Percentiles rank a stretch among this genome's conserved stretches.
phyloP scores from a whole-genome alignment of 2,113 vertebrate genomes.

The Halcyon malimbica region DNA sequence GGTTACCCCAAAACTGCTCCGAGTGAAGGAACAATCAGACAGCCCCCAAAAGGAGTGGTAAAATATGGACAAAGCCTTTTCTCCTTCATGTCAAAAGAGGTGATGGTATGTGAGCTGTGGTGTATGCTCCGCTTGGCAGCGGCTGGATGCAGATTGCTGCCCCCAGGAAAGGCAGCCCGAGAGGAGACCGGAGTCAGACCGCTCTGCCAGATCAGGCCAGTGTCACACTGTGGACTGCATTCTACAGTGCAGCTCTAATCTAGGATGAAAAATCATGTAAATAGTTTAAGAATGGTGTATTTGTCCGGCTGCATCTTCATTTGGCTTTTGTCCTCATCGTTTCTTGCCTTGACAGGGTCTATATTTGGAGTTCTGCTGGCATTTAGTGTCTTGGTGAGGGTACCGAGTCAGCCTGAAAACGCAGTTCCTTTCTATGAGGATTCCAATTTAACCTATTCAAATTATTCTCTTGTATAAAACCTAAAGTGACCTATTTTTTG shows the following conservation, averaged over 20 bases:
- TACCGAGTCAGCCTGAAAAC: not conserved
- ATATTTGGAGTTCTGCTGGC: not conserved
- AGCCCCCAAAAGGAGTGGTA: not conserved
- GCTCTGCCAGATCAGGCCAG: not conserved
- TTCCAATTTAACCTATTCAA: not conserved
- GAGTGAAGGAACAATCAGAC: not conserved
- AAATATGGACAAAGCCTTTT: not conserved
- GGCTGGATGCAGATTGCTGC: not conserved
- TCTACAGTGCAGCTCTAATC: not conserved
- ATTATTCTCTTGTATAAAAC: not conserved
- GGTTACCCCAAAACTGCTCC: not conserved
- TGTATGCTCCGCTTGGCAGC: not conserved
- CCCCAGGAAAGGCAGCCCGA: not conserved
- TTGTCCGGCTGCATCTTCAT: not conserved
- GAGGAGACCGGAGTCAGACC: not conserved
- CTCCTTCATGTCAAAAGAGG: not conserved
- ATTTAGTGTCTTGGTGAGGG: not conserved
- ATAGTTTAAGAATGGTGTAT: not conserved
- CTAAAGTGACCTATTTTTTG: not conserved
- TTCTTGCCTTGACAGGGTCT: not conserved
- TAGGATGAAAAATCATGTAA: not conserved
- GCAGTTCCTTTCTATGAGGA: not conserved
- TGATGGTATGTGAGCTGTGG: not conserved
- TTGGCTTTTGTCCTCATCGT: not conserved
- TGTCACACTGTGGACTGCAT: not conserved